These are phyloP conservation scores for Synanthedon myopaeformis DNA, from an alignment of 2,888 invertebrate genomes.

Conservation along the genomic window DNA sequence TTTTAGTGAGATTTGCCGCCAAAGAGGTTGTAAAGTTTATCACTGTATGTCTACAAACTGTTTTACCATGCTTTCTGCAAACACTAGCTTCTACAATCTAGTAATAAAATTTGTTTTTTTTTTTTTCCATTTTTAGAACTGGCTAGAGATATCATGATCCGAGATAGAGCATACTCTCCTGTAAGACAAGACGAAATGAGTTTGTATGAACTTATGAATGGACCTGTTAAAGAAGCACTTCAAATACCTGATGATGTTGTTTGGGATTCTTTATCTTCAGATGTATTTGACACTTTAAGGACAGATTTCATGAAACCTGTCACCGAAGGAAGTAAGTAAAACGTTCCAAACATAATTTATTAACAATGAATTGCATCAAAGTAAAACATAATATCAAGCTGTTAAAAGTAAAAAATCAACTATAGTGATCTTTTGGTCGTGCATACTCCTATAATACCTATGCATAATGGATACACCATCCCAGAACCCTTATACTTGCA, in stretches of 20 bases:
- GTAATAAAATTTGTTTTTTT: too few relatives aligned
- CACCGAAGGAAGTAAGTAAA: conserved; percentile 57
- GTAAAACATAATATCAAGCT: too few relatives aligned
- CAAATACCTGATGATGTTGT: conserved; percentile 72
- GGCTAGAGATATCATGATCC: conserved; percentile 39
- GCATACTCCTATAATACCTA: too few relatives aligned
- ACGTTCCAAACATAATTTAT: too few relatives aligned
- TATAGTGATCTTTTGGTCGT: too few relatives aligned
- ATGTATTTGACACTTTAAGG: conserved; percentile 71
- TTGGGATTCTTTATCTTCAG: conserved; percentile 74
- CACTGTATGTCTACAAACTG: not conserved
- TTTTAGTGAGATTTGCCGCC: too few relatives aligned
- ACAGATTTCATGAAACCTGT: conserved; percentile 88
- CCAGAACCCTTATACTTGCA: too few relatives aligned
- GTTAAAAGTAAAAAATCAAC: too few relatives aligned
- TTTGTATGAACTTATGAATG: conserved; percentile 76
- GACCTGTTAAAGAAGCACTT: conserved; percentile 74
- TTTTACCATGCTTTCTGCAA: not conserved
- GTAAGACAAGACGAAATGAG: conserved; percentile 23
- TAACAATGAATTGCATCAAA: too few relatives aligned
- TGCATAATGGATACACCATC: too few relatives aligned
- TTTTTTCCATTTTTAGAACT: conserved; percentile 25
- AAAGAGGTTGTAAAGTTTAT: not conserved
- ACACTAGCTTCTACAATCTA: not conserved
- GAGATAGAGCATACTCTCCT: conserved; percentile 23